Evolutionary conservation across 2,113 vertebrate species (phyloP).

Genomic region (Drymodes brunneopygia): DNA sequence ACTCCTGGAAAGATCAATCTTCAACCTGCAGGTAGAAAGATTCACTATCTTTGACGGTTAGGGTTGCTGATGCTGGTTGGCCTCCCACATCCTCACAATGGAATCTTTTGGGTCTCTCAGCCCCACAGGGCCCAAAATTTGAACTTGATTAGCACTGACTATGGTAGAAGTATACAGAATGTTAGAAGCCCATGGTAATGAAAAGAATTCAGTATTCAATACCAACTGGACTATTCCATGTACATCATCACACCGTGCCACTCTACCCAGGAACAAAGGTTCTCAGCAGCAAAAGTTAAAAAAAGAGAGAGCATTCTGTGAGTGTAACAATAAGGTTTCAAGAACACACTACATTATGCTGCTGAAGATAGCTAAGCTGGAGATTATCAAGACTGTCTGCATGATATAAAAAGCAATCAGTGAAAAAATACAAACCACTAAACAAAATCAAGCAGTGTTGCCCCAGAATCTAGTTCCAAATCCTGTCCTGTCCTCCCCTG

Average conservation of each 20-base stretch:
- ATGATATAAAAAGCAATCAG: neutral
- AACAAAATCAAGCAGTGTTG: neutral
- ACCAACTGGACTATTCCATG: accelerated
- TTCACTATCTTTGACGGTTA: neutral
- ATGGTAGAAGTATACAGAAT: neutral
- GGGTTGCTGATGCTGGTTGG: neutral
- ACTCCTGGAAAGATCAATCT: neutral
- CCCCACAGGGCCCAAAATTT: neutral
- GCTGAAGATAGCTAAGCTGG: neutral
- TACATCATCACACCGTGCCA: neutral
- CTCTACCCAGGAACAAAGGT: neutral
- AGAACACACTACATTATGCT: neutral
- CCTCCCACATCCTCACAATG: neutral
- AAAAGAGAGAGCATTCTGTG: neutral
- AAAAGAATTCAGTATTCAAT: neutral
- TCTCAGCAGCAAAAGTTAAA: neutral
- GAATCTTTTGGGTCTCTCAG: neutral
- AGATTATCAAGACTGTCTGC: neutral
- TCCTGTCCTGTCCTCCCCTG: neutral
- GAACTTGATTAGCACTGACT: neutral
- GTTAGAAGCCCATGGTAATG: accelerated
- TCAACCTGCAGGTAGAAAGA: neutral
- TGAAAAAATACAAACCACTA: neutral
- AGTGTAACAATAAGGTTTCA: neutral
- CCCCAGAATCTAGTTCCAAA: neutral